phyloP scores from a whole-genome alignment of 2,113 vertebrate genomes.

The Ciconia maguari region DNA sequence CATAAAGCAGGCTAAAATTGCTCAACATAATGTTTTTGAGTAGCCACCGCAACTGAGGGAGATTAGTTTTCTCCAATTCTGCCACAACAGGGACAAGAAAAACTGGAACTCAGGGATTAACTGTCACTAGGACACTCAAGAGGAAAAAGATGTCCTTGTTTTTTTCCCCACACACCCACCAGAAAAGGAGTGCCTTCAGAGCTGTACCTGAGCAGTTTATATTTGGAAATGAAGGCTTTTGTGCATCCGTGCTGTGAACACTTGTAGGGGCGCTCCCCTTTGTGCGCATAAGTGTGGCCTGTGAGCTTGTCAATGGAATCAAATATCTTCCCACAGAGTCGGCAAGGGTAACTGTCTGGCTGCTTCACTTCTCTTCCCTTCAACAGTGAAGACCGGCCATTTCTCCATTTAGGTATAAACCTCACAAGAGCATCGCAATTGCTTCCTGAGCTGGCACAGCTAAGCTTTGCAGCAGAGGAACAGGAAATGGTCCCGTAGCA shows the following conservation, averaged over 20 bases:
- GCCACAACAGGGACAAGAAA: neutral
- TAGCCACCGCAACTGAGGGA: neutral
- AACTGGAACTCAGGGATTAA: neutral
- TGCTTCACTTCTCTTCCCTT: conserved; percentile 65
- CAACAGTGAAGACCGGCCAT: conserved; percentile 42
- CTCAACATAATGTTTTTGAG: neutral
- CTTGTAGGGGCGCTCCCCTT: conserved; percentile 76
- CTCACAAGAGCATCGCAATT: conserved; percentile 19
- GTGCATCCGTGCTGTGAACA: conserved; percentile 75
- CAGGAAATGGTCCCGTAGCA: conserved; percentile 31
- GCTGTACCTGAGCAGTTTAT: conserved; percentile 79
- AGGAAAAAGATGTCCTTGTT: neutral
- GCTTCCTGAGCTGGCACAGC: conserved; percentile 32
- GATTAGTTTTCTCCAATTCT: neutral
- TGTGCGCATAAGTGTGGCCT: conserved; percentile 66
- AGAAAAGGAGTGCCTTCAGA: neutral
- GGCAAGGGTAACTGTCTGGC: conserved; percentile 67
- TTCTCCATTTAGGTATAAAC: conserved; percentile 66
- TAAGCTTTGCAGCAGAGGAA: conserved; percentile 23
- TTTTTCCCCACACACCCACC: neutral
- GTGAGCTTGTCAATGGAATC: conserved; percentile 75
- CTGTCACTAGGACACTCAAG: neutral
- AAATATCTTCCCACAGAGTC: conserved; percentile 72
- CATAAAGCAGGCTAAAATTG: neutral
- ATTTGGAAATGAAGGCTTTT: conserved; percentile 81